Evolutionary conservation across 1,140 invertebrate species (phyloP), one percentile per base, ranked within the genome.

Genomic region (Drosophila malerkotliana): DNA sequence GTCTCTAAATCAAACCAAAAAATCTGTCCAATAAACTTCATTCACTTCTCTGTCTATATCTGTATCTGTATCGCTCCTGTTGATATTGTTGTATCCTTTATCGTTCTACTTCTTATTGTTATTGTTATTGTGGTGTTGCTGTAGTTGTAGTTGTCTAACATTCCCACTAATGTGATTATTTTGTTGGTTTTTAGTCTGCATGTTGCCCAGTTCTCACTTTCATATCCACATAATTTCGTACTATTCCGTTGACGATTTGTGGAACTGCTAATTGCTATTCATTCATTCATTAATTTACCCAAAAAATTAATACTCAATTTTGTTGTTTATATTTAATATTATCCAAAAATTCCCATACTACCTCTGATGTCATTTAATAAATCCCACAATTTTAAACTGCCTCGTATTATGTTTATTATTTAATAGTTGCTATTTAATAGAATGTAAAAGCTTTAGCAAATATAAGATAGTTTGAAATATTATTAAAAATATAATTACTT

Each of bases 151-250:
- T 74, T 57, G 15, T 57, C 51, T 79, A 71, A 55, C 51, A 52
- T 62, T 32, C 45, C 37, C 34, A 75, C 56, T 77, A 58, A 55
- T 58, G 47, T 30, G 41, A 48, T 68, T 68, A 55, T 68, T 14
- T 62, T 34, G 45, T 60, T 63, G 26, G 37, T 44, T 77, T 52
- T 77, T 47, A 67, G 78, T 69, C 41, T 68, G 79, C 79, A 83
- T 69, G 79, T 59, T 37, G 14, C 49, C 49, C 63, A 54, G 14
- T 47, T 37, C 28, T 30, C 45, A 9, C 21, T 26, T 28, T 32
- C 10, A 53, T 53, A 53, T 53, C 28, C n/a, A 26, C 12, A 32
- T 10, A 34, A 53, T 53, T 24, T 45, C 32, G 32, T 68, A 47
- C 7, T 18, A 69, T 77, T 76, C 30, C 37, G 32, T 41, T 48